phyloP scores from a whole-genome alignment of 23 tunicate genomes.

The Corella eumyota region DNA sequence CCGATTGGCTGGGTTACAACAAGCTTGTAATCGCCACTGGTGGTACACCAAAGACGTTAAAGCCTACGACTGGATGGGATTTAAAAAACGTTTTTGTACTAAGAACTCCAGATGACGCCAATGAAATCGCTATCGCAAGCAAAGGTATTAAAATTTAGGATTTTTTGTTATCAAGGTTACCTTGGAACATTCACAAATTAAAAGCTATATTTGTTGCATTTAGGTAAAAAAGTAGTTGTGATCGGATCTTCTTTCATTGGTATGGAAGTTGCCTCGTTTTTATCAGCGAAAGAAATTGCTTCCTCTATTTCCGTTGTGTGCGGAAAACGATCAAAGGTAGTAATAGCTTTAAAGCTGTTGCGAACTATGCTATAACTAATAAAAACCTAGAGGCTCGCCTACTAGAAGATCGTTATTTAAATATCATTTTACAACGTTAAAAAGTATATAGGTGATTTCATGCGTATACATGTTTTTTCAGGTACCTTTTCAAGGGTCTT shows the following conservation, averaged over 20 bases:
- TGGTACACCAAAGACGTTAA: slow-evolving; percentile 49
- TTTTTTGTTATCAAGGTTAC: neutral
- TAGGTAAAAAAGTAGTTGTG: slow-evolving; percentile 54
- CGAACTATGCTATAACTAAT: no score
- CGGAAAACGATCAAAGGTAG: slow-evolving; percentile 57
- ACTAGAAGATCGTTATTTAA: no score
- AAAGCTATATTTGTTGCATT: no score
- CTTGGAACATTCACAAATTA: no score
- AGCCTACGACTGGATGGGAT: slow-evolving; percentile 50
- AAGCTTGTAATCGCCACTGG: slow-evolving; percentile 69
- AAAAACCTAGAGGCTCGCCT: no score
- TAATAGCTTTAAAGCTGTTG: no score
- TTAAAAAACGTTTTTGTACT: slow-evolving; percentile 51
- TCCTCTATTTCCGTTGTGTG: slow-evolving; percentile 55
- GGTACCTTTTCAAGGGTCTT: slow-evolving; percentile 65
- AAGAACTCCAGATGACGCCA: slow-evolving; percentile 53
- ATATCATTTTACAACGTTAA: neutral
- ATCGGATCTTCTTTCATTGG: slow-evolving; percentile 86
- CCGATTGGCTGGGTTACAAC: slow-evolving; percentile 2
- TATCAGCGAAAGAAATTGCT: slow-evolving; percentile 25
- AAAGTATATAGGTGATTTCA: neutral
- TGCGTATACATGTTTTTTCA: neutral
- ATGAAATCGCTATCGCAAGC: slow-evolving; percentile 28
- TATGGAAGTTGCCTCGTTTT: slow-evolving; percentile 70
- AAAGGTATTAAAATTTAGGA: slow-evolving; percentile 15